Evolutionary conservation across 2,797 vertebrate species (phyloP).

Genomic region (Lepilemur septentrionalis): DNA sequence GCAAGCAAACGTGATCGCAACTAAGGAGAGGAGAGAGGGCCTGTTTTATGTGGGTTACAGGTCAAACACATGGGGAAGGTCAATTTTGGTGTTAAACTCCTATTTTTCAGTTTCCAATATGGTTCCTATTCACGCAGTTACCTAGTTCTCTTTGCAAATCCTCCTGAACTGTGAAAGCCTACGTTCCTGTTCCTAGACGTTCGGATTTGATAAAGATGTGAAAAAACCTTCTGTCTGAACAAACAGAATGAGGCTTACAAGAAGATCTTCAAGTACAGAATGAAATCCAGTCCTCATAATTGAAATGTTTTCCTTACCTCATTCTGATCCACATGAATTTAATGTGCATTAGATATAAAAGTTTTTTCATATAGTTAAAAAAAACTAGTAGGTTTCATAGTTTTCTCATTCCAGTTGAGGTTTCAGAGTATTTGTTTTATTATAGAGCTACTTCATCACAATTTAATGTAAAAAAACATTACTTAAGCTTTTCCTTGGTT

Average conservation of each 20-base stretch:
- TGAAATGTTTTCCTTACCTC: conserved; percentile 55
- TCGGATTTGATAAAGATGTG: conserved; percentile 36
- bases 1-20: accelerated
- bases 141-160: conserved; percentile 38
- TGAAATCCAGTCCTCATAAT: conserved; percentile 43
- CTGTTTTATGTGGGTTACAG: neutral
- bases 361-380: conserved; percentile 15
- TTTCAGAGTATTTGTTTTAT: conserved; percentile 24
- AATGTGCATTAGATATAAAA: neutral
- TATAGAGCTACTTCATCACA: neutral
- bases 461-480: neutral
- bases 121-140: neutral
- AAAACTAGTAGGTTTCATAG: neutral
- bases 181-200: neutral
- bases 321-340: neutral
- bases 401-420: conserved; percentile 43
- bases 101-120: neutral
- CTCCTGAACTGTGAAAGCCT: neutral
- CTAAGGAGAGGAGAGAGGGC: neutral
- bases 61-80: neutral
- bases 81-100: neutral
- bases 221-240: conserved; percentile 10
- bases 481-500: conserved; percentile 20
- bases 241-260: conserved; percentile 1
- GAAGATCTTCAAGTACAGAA: neutral